Evolutionary conservation across 1,140 invertebrate genomes (phyloP).

Genomic region (Pemphigus obesinymphae): DNA sequence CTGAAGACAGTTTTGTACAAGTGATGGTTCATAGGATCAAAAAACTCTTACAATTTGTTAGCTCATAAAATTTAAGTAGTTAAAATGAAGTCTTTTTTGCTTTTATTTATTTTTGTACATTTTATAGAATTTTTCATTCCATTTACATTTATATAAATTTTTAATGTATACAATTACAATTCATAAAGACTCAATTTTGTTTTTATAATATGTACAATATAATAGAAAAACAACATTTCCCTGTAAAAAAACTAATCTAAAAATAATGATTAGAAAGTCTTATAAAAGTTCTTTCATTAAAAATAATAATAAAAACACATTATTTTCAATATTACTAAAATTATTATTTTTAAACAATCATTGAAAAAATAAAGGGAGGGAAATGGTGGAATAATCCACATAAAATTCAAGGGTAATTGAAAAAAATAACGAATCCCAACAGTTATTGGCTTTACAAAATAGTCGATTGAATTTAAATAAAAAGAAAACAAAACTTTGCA

Average conservation of each 20-base stretch:
- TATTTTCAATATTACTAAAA: constrained; percentile 19
- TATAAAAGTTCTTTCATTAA: constrained; percentile 26
- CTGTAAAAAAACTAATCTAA: constrained; percentile 33
- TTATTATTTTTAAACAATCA: constrained; percentile 35
- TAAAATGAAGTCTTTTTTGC: background rate
- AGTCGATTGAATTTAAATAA: constrained; percentile 35
- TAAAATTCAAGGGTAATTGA: constrained; percentile 21
- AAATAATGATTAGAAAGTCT: constrained; percentile 25
- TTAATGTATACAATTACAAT: constrained; percentile 35
- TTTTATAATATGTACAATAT: constrained; percentile 28
- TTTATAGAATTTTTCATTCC: constrained; percentile 10
- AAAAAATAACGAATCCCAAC: constrained; percentile 39
- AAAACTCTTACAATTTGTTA: constrained; percentile 38
- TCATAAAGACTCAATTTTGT: constrained; percentile 29
- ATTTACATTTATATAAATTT: constrained; percentile 33
- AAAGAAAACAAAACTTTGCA: constrained; percentile 37
- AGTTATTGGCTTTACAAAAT: constrained; percentile 39
- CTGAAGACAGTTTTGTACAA: constrained; percentile 36
- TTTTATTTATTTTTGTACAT: constrained; percentile 40
- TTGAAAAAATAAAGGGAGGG: background rate
- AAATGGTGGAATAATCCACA: constrained; percentile 2
- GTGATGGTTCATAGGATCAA: constrained; percentile 36
- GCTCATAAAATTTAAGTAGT: constrained; percentile 22
- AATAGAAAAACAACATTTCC: constrained; percentile 41
- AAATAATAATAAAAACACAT: constrained; percentile 30